These are phyloP conservation scores for Gnatocerus cornutus DNA, from an alignment of 2,888 invertebrate species.

Conservation along the genomic window DNA sequence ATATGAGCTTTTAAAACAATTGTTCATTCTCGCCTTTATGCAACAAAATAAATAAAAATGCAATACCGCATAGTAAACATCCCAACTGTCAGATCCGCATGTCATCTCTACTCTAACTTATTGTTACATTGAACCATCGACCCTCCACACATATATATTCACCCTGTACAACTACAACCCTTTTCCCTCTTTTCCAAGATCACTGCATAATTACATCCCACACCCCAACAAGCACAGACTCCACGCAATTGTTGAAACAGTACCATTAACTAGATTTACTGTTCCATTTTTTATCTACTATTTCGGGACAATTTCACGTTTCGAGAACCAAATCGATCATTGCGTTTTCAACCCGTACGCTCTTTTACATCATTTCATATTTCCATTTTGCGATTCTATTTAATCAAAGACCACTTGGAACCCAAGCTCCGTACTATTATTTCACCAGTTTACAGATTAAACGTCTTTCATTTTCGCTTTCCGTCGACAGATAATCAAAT, in stretches of 20 bases:
- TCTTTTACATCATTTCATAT: conserved; percentile 8
- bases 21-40: conserved; percentile 66
- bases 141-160: conserved; percentile 1
- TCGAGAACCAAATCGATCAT: conserved; percentile 33
- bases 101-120: conserved; percentile 49
- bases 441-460: not conserved
- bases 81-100: conserved; percentile 49
- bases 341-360: conserved; percentile 8
- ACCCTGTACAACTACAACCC: not conserved
- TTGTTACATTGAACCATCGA: conserved; percentile 41
- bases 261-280: conserved; percentile 46
- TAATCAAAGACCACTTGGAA: conserved; percentile 2
- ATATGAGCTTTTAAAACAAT: conserved; percentile 70
- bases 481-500: not conserved
- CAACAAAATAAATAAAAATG: conserved; percentile 61
- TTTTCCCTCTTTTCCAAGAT: conserved; percentile 32
- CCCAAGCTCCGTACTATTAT: not conserved
- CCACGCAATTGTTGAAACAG: conserved; percentile 39
- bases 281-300: conserved; percentile 35
- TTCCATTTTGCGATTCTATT: conserved; percentile 3
- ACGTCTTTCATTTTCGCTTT: not conserved
- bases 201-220: conserved; percentile 45
- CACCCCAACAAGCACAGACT: conserved; percentile 2
- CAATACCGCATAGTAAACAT: conserved; percentile 54
- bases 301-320: conserved; percentile 18